Evolutionary conservation across 2,888 invertebrate genomes (phyloP), one percentile per base, ranked within the genome.

Genomic region (Choreutis nemorana): DNA sequence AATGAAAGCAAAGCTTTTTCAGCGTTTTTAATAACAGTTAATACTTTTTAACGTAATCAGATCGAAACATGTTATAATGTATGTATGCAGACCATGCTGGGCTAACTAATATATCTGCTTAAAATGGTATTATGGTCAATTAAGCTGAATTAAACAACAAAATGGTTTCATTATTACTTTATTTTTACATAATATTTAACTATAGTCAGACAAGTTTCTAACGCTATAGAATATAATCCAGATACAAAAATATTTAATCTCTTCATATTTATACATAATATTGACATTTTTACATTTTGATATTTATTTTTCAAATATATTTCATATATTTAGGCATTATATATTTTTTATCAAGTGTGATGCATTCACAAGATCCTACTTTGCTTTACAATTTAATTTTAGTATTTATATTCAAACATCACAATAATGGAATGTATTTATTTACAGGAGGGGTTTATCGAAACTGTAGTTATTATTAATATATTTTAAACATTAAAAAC

Each of bases 221-320:
- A 59, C 48, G 31, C 15, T 26, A 64, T 58, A 64, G 62, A 66
- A 57, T 61, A 72, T 73, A 77, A 66, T 72, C 72, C 77, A 72
- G 59, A 78, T 78, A 78, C 62, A 78, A 78, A 78, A 78, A 78
- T 78, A 78, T 68, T 65, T 73, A 60, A 59, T 75, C 62, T 77
- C 50, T 64, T 72, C 68, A 73, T 51, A 53, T 48, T 54, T 49
- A 52, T 50, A 55, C 48, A 54, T 62, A 62, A 59, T 68, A 67
- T 65, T 66, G 71, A 73, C 68, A 70, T 66, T 62, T 65, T 59
- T 65, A 68, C 67, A 66, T 50, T 54, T 49, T 49, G 54, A 46
- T 41, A 23, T 29, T 30, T 26, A 20, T 25, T 33, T 28, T 22
- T 28, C 31, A 27, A 34, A 27, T 20, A 29, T 44, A 33, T 41